phyloP scores from a whole-genome alignment of 2,797 vertebrate genomes.

The Myotis daubentonii region DNA sequence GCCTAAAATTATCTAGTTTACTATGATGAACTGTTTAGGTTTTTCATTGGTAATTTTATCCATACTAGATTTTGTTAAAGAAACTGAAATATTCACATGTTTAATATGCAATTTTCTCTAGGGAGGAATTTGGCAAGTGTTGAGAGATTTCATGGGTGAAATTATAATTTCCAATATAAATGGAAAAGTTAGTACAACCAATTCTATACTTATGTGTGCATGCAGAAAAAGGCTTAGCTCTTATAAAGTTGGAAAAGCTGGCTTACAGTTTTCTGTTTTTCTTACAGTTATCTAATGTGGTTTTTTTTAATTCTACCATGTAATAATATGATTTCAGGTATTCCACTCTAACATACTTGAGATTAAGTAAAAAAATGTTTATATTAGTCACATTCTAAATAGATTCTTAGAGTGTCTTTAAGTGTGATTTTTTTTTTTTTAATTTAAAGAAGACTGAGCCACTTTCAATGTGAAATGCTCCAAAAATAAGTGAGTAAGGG shows the following conservation, averaged over 20 bases:
- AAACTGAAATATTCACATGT: background rate
- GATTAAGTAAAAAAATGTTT: slow-evolving; percentile 13
- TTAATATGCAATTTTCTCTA: slow-evolving; percentile 7
- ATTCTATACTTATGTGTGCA: slow-evolving; percentile 19
- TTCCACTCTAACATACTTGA: background rate
- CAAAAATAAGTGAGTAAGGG: background rate
- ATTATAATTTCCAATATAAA: slow-evolving; percentile 47
- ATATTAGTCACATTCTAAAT: background rate
- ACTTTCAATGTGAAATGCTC: background rate
- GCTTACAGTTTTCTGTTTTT: slow-evolving; percentile 13
- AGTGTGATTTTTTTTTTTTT: slow-evolving; percentile 19
- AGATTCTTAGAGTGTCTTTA: background rate
- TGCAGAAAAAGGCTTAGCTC: background rate
- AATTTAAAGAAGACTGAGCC: background rate
- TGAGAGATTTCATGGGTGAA: slow-evolving; percentile 43
- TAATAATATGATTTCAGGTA: slow-evolving; percentile 12
- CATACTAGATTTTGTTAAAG: slow-evolving; percentile 20
- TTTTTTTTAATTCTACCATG: slow-evolving; percentile 20
- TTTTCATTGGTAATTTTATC: slow-evolving; percentile 25
- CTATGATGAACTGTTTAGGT: background rate
- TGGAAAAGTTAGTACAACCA: slow-evolving; percentile 40
- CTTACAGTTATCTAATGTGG: background rate
- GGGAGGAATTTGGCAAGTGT: slow-evolving; percentile 19
- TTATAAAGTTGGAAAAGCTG: slow-evolving; percentile 7
- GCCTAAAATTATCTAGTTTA: slow-evolving; percentile 4